These are phyloP conservation scores for Hyalella azteca DNA, from an alignment of 2,888 invertebrate species.

Conservation along the genomic window DNA sequence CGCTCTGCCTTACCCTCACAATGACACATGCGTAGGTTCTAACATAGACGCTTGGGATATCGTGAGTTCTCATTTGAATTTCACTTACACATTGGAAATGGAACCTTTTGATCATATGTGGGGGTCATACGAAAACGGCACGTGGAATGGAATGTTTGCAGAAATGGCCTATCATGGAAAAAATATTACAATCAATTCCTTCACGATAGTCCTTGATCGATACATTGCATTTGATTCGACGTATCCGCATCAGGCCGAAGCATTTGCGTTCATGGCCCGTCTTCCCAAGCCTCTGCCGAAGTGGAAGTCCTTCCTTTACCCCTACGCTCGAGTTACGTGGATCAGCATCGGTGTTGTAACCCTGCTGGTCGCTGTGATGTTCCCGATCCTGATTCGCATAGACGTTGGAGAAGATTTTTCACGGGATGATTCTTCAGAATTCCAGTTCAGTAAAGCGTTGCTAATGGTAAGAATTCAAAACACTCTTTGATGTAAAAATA, in stretches of 20 bases:
- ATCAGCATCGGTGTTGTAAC: conserved; percentile 33
- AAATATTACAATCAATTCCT: conserved; percentile 43
- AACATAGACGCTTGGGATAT: conserved; percentile 42
- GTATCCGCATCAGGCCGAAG: conserved; percentile 49
- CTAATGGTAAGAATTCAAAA: background rate
- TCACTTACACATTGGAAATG: conserved; percentile 39
- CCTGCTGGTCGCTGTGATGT: conserved; percentile 9
- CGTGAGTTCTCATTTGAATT: conserved; percentile 42
- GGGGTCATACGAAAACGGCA: conserved; percentile 48
- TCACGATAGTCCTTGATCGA: conserved; percentile 44
- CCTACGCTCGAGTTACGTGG: conserved; percentile 43
- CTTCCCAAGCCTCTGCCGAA: conserved; percentile 43
- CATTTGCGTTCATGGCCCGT: conserved; percentile 43
- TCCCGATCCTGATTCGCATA: background rate
- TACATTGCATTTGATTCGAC: conserved; percentile 47
- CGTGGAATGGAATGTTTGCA: conserved; percentile 54
- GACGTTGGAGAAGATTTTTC: too few species aligned
- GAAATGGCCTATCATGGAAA: conserved; percentile 45
- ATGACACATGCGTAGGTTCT: conserved; percentile 44
- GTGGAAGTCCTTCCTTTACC: conserved; percentile 43
- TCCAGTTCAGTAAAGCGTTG: background rate
- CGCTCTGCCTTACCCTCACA: background rate
- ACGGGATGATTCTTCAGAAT: background rate
- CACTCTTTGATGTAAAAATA: background rate
- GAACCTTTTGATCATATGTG: conserved; percentile 39